phyloP scores from a whole-genome alignment of 2,113 vertebrate genomes.

The Apistogramma diplotaenia region DNA sequence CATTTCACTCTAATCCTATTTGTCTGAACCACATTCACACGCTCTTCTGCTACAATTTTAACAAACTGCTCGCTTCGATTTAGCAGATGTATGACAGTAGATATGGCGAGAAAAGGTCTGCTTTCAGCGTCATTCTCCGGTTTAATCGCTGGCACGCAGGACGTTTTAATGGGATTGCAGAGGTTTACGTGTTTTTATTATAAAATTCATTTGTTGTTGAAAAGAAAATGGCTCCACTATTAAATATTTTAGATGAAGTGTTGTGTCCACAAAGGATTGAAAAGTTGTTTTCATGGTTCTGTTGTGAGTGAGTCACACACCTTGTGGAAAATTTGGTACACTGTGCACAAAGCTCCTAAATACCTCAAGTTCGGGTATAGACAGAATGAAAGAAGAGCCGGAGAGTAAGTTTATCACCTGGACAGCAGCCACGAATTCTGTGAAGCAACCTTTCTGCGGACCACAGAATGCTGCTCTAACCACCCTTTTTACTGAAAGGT shows the following conservation, averaged over 20 bases:
- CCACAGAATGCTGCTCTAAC: background rate
- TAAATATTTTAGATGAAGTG: background rate
- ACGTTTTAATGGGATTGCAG: background rate
- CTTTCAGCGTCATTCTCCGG: background rate
- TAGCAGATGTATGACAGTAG: background rate
- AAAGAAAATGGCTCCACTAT: background rate
- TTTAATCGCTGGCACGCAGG: background rate
- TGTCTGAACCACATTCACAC: background rate
- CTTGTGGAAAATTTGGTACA: background rate
- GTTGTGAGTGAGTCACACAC: slow-evolving; percentile 2
- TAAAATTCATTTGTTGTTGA: background rate
- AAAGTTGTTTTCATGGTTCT: slow-evolving; percentile 13
- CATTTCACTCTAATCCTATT: background rate
- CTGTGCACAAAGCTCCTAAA: background rate
- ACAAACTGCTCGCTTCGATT: background rate
- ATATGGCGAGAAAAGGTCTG: background rate
- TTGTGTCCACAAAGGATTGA: background rate
- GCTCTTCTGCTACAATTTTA: background rate
- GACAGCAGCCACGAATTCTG: slow-evolving; percentile 17
- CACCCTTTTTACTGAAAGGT: background rate
- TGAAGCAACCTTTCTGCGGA: background rate
- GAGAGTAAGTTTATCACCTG: slow-evolving; percentile 10
- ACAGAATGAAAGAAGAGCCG: background rate
- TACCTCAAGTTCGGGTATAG: background rate
- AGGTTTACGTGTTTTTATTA: background rate